Base-by-base conservation (phyloP, 2,797 vertebrate species). In the Acridotheres tristis region DNA sequence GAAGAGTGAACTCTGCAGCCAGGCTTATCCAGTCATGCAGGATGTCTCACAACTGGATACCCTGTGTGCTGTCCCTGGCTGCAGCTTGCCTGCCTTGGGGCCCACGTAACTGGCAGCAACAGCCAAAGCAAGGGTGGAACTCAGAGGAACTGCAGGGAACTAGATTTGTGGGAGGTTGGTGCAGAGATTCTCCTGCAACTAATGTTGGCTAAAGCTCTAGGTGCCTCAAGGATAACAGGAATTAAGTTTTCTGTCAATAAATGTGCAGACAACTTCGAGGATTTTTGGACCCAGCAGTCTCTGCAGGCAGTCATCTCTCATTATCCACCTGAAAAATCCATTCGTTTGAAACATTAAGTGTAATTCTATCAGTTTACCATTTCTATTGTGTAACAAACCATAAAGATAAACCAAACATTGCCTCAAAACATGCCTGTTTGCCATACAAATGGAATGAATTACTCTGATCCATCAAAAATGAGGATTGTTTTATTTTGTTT, bases 231-330 rank as follows among this genome's bases (percentile, higher is more conserved):
- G n/a, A 15, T 51, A 45, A 12, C 9, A 22, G 3, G 4, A 45
- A 32, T 68, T 10, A 59, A 34, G 26, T 19, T 73, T 51, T 68
- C 61, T 87, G 69, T 34, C 36, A 19, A 5, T 43, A 55, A 61
- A 15, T 9, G 3, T 3, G 6, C 0, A 1, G 61, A n/a, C 26
- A 21, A 57, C 48, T 25, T 27, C 69, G 51, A n/a, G 10, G 38
- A 18, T 12, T 74, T 63, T 29, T 57, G 48, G 22, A 48, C 61
- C 38, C 38, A 48, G 19, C 38, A 8, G 19, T 2, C 7, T 38
- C 25, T 84, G 74, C 30, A 32, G 54, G 45, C 27, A 38, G 67
- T 15, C 67, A 82, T 57, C 54, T 80, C 5, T 8, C 8, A 5
- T 62, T 50, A 53, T 26, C 34, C 34, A 76, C 16, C n/a, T n/a